Conservation (phyloP, 2,888 invertebrate species). For the Pseudoips prasinana region DNA sequence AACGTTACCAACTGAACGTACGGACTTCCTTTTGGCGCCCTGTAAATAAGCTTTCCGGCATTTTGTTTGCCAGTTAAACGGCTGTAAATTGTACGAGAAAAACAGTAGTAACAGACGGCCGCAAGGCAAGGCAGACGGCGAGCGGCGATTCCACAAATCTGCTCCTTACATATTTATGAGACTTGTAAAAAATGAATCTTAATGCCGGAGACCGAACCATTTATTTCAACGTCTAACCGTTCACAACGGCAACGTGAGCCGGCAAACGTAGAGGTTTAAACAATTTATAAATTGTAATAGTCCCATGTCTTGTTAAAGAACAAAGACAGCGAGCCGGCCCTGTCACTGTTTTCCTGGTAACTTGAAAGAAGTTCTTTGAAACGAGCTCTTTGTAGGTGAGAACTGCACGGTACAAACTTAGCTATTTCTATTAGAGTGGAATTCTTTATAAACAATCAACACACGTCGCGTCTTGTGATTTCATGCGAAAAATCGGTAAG, state of each 20-base stretch:
- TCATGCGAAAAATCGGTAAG: conserved; percentile 35
- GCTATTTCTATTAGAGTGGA: conserved; percentile 28
- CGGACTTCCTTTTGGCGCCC: conserved; percentile 67
- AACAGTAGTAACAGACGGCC: conserved; percentile 30
- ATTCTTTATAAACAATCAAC: conserved; percentile 35
- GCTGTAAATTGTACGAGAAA: conserved; percentile 49
- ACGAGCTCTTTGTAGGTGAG: conserved; percentile 12
- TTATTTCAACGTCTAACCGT: too few species aligned
- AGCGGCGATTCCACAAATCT: conserved; percentile 31
- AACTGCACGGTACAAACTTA: conserved; percentile 22
- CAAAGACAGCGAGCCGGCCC: conserved; percentile 9
- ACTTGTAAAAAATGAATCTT: conserved; percentile 36
- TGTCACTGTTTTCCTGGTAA: conserved; percentile 19
- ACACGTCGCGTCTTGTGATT: conserved; percentile 26
- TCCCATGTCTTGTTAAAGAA: conserved; percentile 4
- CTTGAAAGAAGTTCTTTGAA: conserved; percentile 26
- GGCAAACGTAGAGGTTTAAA: too few species aligned
- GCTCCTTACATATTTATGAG: conserved; percentile 62
- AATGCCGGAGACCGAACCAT: conserved; percentile 23
- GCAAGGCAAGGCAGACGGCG: conserved; percentile 36
- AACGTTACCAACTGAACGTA: conserved; percentile 58
- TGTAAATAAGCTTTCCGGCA: conserved; percentile 68
- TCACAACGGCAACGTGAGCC: too few species aligned
- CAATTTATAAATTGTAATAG: conserved; percentile 10
- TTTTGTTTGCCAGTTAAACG: conserved; percentile 69